Percentiles rank a stretch among this genome's conserved stretches.
Conservation (phyloP, 2,113 vertebrate species). For the Genyomyrus donnyi region DNA sequence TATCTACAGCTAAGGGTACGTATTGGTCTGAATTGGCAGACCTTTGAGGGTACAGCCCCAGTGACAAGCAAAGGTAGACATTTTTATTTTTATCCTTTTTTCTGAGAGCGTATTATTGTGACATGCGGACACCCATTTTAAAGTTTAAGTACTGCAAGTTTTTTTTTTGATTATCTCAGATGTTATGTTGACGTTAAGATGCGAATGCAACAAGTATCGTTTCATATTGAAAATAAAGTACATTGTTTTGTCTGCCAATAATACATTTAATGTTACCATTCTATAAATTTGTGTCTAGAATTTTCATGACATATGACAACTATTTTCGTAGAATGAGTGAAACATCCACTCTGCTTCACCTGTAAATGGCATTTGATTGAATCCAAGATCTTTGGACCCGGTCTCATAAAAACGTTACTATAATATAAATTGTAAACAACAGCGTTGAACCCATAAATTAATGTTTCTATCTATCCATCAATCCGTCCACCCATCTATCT, state of each 20-base stretch:
- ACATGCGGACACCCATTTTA: not conserved
- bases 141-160: not conserved
- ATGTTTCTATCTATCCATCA: not conserved
- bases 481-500: not conserved
- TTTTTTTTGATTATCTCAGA: not conserved
- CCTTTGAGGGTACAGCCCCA: no score
- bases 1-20: no score
- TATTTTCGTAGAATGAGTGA: not conserved
- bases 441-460: not conserved
- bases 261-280: not conserved
- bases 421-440: not conserved
- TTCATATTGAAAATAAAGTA: conserved; percentile 2
- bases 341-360: not conserved
- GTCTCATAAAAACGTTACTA: not conserved
- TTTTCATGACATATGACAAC: not conserved
- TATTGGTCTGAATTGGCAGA: no score
- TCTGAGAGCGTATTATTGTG: not conserved
- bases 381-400: not conserved
- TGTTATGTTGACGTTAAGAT: not conserved
- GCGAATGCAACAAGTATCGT: not conserved
- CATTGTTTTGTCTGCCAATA: not conserved
- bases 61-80: no score
- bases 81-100: no score
- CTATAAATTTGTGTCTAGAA: not conserved
- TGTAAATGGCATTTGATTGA: not conserved